Conservation (phyloP, 2,888 invertebrate species). For the Hydrotaea diabolus region DNA sequence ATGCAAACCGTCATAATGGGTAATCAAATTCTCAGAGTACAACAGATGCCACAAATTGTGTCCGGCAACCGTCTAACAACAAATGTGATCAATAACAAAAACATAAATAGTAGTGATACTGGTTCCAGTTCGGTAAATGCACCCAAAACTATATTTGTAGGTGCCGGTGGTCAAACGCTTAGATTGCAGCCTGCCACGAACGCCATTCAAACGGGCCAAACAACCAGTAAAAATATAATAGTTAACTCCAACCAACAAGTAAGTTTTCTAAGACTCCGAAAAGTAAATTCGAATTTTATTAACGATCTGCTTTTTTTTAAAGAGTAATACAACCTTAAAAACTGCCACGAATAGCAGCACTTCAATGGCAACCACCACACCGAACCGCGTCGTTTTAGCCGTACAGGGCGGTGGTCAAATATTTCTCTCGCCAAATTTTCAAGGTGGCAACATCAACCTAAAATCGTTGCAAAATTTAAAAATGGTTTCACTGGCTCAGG, state of each 20-base stretch:
- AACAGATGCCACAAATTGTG: constrained; percentile 71
- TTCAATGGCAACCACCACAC: constrained; percentile 72
- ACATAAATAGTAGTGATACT: constrained; percentile 56
- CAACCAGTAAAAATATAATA: constrained; percentile 62
- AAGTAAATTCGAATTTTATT: no score
- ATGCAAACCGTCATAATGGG: constrained; percentile 80
- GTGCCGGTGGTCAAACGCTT: constrained; percentile 56
- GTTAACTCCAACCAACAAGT: constrained; percentile 64
- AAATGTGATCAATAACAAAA: constrained; percentile 57
- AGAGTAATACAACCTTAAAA: constrained; percentile 50
- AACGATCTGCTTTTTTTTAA: background rate
- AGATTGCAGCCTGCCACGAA: constrained; percentile 63
- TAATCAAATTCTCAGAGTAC: constrained; percentile 79
- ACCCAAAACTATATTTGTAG: constrained; percentile 62
- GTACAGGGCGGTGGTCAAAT: constrained; percentile 84
- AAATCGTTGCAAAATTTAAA: constrained; percentile 85
- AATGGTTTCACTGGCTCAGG: constrained; percentile 82
- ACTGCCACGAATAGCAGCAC: constrained; percentile 37
- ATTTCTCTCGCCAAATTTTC: constrained; percentile 84
- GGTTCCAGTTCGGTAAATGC: constrained; percentile 47
- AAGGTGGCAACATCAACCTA: constrained; percentile 83
- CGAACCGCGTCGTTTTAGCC: constrained; percentile 82
- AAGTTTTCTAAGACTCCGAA: constrained; percentile 17
- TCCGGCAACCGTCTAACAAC: constrained; percentile 52
- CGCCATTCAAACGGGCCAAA: constrained; percentile 60